phyloP scores from a whole-genome alignment of 2,113 vertebrate genomes.

The Amphiprion ocellaris region DNA sequence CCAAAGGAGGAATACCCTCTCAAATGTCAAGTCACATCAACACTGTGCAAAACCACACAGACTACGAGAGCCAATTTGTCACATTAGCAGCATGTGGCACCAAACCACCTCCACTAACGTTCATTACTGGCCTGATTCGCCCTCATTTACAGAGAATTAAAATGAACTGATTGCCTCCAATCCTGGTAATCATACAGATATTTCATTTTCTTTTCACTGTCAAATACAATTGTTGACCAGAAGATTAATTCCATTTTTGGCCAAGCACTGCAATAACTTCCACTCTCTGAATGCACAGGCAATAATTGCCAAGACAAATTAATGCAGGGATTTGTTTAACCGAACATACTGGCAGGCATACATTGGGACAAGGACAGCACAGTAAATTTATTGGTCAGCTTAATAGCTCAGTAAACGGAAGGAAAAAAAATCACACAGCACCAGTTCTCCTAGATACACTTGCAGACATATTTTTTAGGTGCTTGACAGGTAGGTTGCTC shows the following conservation, averaged over 20 bases:
- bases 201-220: slow-evolving; percentile 52
- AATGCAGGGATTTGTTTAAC: slow-evolving; percentile 49
- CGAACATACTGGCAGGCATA: slow-evolving; percentile 38
- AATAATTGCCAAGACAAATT: slow-evolving; percentile 65
- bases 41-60: slow-evolving; percentile 63
- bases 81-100: slow-evolving; percentile 63
- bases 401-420: neutral
- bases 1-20: slow-evolving; percentile 80
- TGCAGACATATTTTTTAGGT: no score
- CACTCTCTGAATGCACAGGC: slow-evolving; percentile 44
- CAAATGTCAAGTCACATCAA: slow-evolving; percentile 75
- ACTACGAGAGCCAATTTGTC: slow-evolving; percentile 72
- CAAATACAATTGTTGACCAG: slow-evolving; percentile 49
- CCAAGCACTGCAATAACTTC: slow-evolving; percentile 14
- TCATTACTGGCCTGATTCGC: slow-evolving; percentile 60
- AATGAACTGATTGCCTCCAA: slow-evolving; percentile 35
- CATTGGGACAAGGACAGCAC: slow-evolving; percentile 20
- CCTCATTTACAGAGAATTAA: slow-evolving; percentile 53
- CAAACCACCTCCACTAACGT: slow-evolving; percentile 45
- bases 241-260: slow-evolving; percentile 47
- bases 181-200: slow-evolving; percentile 49
- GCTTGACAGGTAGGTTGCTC: no score
- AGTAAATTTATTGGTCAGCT: neutral
- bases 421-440: no score
- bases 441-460: no score